Base-by-base conservation (phyloP, 2,797 vertebrate genomes). In the Microchirus variegatus region DNA sequence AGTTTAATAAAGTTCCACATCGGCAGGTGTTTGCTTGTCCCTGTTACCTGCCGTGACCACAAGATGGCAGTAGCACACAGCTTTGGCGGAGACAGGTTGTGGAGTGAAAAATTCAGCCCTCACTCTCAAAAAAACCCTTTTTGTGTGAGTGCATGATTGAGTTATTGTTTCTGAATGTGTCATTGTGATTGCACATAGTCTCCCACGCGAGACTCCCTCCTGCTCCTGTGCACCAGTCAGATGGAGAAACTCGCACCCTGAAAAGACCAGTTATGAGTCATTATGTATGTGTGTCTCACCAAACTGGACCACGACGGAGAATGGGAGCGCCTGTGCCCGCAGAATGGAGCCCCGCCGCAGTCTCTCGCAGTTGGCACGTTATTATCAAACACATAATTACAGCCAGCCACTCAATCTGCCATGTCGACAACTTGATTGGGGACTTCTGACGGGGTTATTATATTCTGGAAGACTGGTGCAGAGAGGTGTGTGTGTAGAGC, bases 241-340 rank as follows among this genome's bases (percentile, higher is more conserved):
- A 80, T 63, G 48, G 65, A 67, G 60, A 75, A 81, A 81, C 53
- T 57, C 67, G 55, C 5, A 67, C 58, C 70, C 70, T 66, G 66
- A 75, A 87, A 87, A 80, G 71, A 83, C 77, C 80, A 77, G 88
- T 87, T 87, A 80, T 87, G 84, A 88, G 75, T 91, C 87, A 85
- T 84, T 70, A 75, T 59, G 77, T 73, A 71, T 72, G 63, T 19
- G 36, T 78, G 65, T 77, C 71, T 72, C 63, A 71, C 64, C 68
- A 56, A 42, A 77, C 60, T 37, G 26, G 60, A 80, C 69, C 75
- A 68, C 73, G 62, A 72, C 7, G 42, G 70, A 71, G 67, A 80
- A 84, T 68, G 86, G 81, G 84, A 70, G 58, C 71, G 52, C 80
- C 81, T 69, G 80, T 76, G 77, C 75, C 61, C 81, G 45, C 63